Percentiles rank a stretch among this genome's conserved stretches.
These are phyloP conservation scores for Ophioderma brevispina DNA, from an alignment of 35 echinoderm and acorn worm species.

Conservation along the genomic window DNA sequence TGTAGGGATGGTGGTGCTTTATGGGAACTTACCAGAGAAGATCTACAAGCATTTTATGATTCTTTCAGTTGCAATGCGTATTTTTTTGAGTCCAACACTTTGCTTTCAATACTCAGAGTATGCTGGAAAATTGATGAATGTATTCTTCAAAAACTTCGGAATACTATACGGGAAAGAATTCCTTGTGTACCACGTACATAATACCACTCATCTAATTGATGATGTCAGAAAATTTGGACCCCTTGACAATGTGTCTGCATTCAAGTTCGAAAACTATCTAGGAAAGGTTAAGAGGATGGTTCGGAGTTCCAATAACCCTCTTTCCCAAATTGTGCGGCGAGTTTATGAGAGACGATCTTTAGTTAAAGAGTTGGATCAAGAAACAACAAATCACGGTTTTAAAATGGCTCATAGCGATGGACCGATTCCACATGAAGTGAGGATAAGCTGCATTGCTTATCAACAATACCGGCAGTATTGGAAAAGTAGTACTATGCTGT, in stretches of 20 bases:
- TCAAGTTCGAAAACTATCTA: neutral
- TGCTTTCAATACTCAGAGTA: slow-evolving; percentile 29
- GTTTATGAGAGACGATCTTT: too few relatives aligned
- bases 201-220: neutral
- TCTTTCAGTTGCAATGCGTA: slow-evolving; percentile 43
- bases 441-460: too few relatives aligned
- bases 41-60: slow-evolving; percentile 58
- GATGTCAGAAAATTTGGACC: neutral
- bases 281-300: neutral
- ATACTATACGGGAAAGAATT: slow-evolving; percentile 35
- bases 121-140: slow-evolving; percentile 28
- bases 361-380: too few relatives aligned
- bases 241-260: neutral
- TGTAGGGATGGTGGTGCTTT: slow-evolving; percentile 50
- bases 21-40: slow-evolving; percentile 8
- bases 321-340: too few relatives aligned
- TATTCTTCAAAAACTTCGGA: slow-evolving; percentile 44
- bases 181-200: slow-evolving; percentile 12
- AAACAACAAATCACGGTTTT: too few relatives aligned
- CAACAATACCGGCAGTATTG: too few relatives aligned
- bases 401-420: too few relatives aligned
- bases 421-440: too few relatives aligned
- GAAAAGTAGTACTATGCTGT: too few relatives aligned
- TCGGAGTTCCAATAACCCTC: neutral
- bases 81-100: slow-evolving; percentile 62